Base-by-base conservation (phyloP, 2,888 invertebrate genomes). In the Synergus laeviventris region DNA sequence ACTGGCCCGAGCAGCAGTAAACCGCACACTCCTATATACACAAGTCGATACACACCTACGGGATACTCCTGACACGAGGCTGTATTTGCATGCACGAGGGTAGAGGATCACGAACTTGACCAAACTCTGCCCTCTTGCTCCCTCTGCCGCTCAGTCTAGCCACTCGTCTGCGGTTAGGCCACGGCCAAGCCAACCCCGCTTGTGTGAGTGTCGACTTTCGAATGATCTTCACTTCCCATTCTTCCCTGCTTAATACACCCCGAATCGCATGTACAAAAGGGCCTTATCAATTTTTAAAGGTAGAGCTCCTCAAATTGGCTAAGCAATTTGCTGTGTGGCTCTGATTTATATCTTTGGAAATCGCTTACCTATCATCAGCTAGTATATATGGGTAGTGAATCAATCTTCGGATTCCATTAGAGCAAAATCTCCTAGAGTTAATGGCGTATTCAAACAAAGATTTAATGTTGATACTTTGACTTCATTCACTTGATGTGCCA, bases 1-100 rank as follows among this genome's bases (percentile, higher is more conserved):
- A 87, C 88, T 85, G 85, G 84, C 75, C 75, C 79, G 82, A 82
- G 81, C 78, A 81, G 79, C 80, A 78, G 73, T 76, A 81, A 77
- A 83, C 83, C 83, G 78, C 82, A 82, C 76, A 77, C 78, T 75
- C 77, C 77, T 31, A 16, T 36, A 64, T 42, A 70, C 66, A 70
- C 66, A 31, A 45, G 66, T 66, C 45, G 45, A 66, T 66, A 66
- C 45, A 66, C 45, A 66, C 45, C 45, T 45, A 24, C 66, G 45
- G 66, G 31, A 49, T 45, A 70, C 70, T 70, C 70, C 24, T 70
- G 66, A 49, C 49, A 70, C 70, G 45, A 24, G 45, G 24, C 70
- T 70, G 49, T 54, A 49, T 70, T 49, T 49, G 70, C 49, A 18
- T 70, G 21, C 12, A 49, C 42, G 70, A 70, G 70, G 36, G 24